Base-by-base conservation (phyloP, 2,797 vertebrate species). In the Sebastes cheni region DNA sequence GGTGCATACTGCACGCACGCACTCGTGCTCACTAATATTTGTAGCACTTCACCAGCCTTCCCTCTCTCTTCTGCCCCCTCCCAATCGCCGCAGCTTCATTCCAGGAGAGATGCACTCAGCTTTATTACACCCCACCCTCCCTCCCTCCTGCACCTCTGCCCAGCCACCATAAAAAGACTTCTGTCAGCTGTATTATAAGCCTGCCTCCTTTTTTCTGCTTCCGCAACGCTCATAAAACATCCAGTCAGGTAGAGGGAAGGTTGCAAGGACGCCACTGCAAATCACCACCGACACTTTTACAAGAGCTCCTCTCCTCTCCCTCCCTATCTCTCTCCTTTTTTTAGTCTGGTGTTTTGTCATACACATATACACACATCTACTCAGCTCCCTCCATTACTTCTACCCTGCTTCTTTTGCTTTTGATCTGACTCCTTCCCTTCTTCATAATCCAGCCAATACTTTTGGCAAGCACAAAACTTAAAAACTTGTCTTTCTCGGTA, bases 101-200 rank as follows among this genome's bases (percentile, higher is more conserved):
- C 90, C 90, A 91, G 87, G 72, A 93, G 89, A 90, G 91, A 93
- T 90, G 95, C 95, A 95, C 95, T 96, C 94, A 95, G 94, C 92
- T 94, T 95, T 95, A 95, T 96, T 95, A 91, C 84, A 68, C 29
- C 62, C 80, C 56, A 55, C 80, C 42, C 73, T 50, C 39, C 59
- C 74, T 59, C 71, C 77, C 72, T 59, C 71, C 77, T 52, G 42
- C 62, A 83, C 85, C 90, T 79, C 89, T 79, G 83, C 83, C 89
- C 83, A 84, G 79, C 84, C 91, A 76, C 91, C 87, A 92, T 93
- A 94, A 95, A 94, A 93, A 93, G 77, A 91, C 91, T 94, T 92
- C 93, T 90, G 95, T 96, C 95, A 94, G 93, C 95, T 93, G 89
- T 91, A 94, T 94, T 92, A 92, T 86, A 85, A 90, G 84, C 89